These are phyloP conservation scores for Muschampia plurimacula DNA, from an alignment of 2,888 invertebrate species.

Conservation along the genomic window DNA sequence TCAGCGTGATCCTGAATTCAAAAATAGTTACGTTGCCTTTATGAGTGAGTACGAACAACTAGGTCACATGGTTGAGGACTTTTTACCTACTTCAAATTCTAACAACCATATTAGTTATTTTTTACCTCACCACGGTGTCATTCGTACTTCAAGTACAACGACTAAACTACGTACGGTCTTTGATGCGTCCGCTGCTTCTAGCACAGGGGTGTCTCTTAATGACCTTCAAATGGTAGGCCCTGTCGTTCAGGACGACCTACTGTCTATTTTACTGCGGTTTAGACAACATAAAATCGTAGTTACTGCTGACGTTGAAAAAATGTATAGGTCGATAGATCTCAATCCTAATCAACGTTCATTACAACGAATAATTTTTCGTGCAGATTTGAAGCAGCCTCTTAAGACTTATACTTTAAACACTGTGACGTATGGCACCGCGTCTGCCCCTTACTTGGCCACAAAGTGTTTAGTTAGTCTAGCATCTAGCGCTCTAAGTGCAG, in stretches of 20 bases:
- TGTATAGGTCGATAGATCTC: conserved; percentile 34
- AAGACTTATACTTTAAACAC: conserved; percentile 39
- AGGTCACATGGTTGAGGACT: conserved; percentile 40
- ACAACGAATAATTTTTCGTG: conserved; percentile 34
- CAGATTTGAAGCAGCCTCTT: neutral
- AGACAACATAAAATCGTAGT: conserved; percentile 32
- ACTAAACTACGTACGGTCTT: conserved; percentile 41
- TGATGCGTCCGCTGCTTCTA: conserved; percentile 15
- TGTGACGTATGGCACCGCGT: conserved; percentile 46
- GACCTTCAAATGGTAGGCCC: conserved; percentile 41
- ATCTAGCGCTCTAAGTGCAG: neutral
- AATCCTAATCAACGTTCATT: conserved; percentile 22
- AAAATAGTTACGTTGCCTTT: conserved; percentile 37
- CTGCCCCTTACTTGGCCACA: conserved; percentile 15
- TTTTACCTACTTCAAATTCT: neutral
- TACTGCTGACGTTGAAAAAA: conserved; percentile 35
- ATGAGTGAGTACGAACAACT: conserved; percentile 41
- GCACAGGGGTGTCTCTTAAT: conserved; percentile 32
- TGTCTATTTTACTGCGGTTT: conserved; percentile 15
- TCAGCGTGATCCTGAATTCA: conserved; percentile 28
- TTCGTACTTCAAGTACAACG: conserved; percentile 29
- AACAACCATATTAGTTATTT: conserved; percentile 6
- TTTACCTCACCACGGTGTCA: conserved; percentile 37
- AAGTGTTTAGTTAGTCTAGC: conserved; percentile 16
- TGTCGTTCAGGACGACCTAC: conserved; percentile 39